Percentiles rank a stretch among this genome's conserved stretches.
Conservation (phyloP, 2,888 invertebrate genomes). For the Furcula furcula region DNA sequence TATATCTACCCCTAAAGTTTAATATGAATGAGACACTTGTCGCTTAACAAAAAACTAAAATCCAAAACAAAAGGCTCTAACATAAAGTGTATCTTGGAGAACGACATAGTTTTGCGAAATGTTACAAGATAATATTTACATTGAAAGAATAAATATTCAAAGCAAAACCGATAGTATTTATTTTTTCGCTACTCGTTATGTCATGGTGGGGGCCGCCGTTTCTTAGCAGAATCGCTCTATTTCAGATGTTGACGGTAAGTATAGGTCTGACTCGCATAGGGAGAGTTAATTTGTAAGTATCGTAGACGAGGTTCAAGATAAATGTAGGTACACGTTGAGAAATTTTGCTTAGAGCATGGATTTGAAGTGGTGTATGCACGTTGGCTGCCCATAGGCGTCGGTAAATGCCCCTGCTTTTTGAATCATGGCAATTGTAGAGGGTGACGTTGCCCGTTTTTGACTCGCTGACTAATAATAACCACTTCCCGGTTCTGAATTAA, state of each 20-base stretch:
- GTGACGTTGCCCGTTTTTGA: neutral
- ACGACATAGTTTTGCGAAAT: slow-evolving; percentile 59
- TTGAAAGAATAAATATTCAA: slow-evolving; percentile 68
- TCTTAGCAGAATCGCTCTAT: slow-evolving; percentile 73
- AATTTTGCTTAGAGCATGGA: slow-evolving; percentile 50
- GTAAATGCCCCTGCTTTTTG: slow-evolving; percentile 30
- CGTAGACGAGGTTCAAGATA: slow-evolving; percentile 27
- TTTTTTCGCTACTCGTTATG: slow-evolving; percentile 54
- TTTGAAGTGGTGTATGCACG: slow-evolving; percentile 44
- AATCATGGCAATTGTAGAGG: slow-evolving; percentile 26
- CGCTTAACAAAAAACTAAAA: slow-evolving; percentile 44
- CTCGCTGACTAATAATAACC: too few species aligned
- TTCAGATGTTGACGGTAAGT: slow-evolving; percentile 82
- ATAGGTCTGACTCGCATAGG: slow-evolving; percentile 67
- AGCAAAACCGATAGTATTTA: slow-evolving; percentile 75
- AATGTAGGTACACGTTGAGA: slow-evolving; percentile 47
- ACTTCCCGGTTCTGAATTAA: neutral
- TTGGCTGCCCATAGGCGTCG: slow-evolving; percentile 37
- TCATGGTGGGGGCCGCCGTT: slow-evolving; percentile 71
- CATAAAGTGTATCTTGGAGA: slow-evolving; percentile 42
- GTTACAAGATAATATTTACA: slow-evolving; percentile 69
- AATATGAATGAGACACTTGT: slow-evolving; percentile 66
- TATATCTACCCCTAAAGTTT: slow-evolving; percentile 64
- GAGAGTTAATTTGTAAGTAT: slow-evolving; percentile 53
- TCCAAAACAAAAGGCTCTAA: slow-evolving; percentile 40